A percentile compares a stretch with the other conserved stretches of the same genome.
phyloP scores from a whole-genome alignment of 2,113 vertebrate species.

The Anolis sagrei region DNA sequence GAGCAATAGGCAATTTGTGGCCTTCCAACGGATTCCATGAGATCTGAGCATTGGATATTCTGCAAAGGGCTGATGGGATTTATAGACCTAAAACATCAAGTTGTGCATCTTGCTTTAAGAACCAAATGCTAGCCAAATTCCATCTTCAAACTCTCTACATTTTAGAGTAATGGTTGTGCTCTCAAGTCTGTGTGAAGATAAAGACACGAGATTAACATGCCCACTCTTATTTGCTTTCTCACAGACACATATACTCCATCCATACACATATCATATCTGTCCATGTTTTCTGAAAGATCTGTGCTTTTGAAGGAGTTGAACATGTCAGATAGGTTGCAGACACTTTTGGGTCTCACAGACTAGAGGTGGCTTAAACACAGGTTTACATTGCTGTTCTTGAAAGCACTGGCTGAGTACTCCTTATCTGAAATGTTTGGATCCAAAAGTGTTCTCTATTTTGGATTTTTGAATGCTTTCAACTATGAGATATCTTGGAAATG shows the following conservation, averaged over 20 bases:
- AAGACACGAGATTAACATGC: background rate
- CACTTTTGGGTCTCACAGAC: background rate
- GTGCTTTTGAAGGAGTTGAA: background rate
- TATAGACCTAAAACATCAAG: too few species aligned
- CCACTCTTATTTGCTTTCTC: background rate
- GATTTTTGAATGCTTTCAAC: too few species aligned
- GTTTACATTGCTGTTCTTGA: background rate
- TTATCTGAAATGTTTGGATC: too few species aligned
- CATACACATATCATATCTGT: background rate
- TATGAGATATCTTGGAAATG: too few species aligned
- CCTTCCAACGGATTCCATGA: background rate
- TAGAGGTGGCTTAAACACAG: background rate
- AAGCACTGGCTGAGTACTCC: too few species aligned
- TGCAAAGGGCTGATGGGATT: background rate
- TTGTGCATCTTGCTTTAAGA: background rate
- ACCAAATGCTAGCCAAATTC: background rate
- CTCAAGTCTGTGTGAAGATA: background rate
- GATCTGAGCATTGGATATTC: background rate
- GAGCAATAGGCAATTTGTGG: background rate
- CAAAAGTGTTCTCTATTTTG: too few species aligned
- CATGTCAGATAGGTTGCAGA: background rate
- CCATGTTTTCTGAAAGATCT: background rate
- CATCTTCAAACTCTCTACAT: background rate
- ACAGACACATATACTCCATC: background rate
- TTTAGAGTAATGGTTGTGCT: background rate